These are phyloP conservation scores for Phataginus tetradactyla DNA, from an alignment of 2,797 vertebrate species.

Conservation along the genomic window DNA sequence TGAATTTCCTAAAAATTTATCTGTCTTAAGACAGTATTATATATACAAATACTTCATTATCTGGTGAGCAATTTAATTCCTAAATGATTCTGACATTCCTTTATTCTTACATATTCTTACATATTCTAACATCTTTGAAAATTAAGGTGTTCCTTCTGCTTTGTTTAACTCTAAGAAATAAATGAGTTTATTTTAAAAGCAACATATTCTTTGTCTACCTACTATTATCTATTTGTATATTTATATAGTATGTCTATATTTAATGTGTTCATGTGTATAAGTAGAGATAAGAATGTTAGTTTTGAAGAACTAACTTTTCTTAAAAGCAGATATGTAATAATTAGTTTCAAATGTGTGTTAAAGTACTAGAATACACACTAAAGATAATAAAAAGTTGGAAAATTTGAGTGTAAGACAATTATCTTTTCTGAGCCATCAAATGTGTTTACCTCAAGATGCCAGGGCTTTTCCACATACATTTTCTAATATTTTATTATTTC, in stretches of 20 bases:
- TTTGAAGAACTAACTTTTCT: neutral
- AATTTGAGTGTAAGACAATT: neutral
- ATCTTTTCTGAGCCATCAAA: neutral
- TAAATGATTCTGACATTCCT: neutral
- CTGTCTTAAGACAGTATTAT: neutral
- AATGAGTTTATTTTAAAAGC: neutral
- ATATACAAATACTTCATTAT: neutral
- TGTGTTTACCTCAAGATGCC: neutral
- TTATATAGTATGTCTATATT: neutral
- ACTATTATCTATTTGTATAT: no score
- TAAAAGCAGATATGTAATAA: neutral
- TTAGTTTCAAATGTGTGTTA: neutral
- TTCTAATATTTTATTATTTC: neutral
- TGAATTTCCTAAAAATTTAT: neutral
- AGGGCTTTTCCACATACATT: neutral
- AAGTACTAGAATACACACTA: neutral
- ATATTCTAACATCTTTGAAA: neutral
- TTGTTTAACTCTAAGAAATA: neutral
- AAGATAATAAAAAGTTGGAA: neutral
- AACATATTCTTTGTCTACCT: neutral
- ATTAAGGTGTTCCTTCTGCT: neutral
- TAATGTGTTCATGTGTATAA: neutral
- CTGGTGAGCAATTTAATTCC: neutral
- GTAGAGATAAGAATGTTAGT: neutral
- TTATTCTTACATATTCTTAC: neutral